These are phyloP conservation scores for Pinctada fucata DNA, from an alignment of 2,888 invertebrate genomes.

Conservation along the genomic window DNA sequence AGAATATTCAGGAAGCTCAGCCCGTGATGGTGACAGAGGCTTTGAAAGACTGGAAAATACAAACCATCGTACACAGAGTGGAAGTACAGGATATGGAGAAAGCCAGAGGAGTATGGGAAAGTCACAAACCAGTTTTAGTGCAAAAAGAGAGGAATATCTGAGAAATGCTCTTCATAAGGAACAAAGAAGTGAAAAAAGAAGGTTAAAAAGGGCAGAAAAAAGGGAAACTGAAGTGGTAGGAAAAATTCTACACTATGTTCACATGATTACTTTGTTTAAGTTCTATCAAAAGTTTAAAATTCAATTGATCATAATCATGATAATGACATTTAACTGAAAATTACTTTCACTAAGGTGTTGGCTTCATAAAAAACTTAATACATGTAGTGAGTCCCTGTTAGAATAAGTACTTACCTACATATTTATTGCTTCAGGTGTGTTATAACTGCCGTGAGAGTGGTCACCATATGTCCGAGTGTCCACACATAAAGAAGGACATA, in stretches of 20 bases:
- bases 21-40: slow-evolving; percentile 7
- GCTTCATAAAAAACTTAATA: too few relatives aligned
- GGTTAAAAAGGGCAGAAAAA: slow-evolving; percentile 56
- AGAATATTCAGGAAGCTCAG: slow-evolving; percentile 8
- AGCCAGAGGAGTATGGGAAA: slow-evolving; percentile 32
- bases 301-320: too few relatives aligned
- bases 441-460: slow-evolving; percentile 89
- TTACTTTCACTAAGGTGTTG: too few relatives aligned
- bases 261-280: too few relatives aligned
- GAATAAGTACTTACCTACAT: too few relatives aligned
- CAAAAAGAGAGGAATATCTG: slow-evolving; percentile 24
- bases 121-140: slow-evolving; percentile 13
- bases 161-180: slow-evolving; percentile 47
- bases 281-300: too few relatives aligned
- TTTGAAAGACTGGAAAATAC: too few relatives aligned
- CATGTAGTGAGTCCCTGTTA: too few relatives aligned
- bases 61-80: slow-evolving; percentile 15
- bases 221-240: slow-evolving; percentile 52
- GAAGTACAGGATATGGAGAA: slow-evolving; percentile 9
- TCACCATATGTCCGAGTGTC: slow-evolving; percentile 89
- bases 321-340: too few relatives aligned
- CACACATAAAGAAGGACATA: slow-evolving; percentile 79
- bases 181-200: slow-evolving; percentile 56
- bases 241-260: background rate
- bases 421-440: slow-evolving; percentile 80